phyloP scores from a whole-genome alignment of 2,888 invertebrate species.

The Melanostoma scalare region DNA sequence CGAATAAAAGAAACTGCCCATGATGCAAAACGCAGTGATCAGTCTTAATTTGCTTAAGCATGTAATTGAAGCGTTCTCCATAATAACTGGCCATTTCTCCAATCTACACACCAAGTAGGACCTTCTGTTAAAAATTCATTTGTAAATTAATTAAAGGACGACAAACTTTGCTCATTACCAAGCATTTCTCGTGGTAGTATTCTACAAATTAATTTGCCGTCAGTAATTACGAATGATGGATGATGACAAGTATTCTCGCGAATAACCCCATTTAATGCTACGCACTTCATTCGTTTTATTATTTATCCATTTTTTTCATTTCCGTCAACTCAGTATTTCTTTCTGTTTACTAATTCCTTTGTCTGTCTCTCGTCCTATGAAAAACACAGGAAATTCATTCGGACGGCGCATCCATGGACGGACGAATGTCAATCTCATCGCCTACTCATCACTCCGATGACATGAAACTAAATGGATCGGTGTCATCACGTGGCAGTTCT shows the following conservation, averaged over 20 bases:
- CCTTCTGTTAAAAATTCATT: constrained; percentile 48
- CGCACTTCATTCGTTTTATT: constrained; percentile 13
- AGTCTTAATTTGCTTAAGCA: constrained; percentile 39
- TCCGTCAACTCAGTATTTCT: background rate
- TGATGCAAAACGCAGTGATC: background rate
- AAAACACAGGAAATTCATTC: constrained; percentile 77
- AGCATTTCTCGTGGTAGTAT: background rate
- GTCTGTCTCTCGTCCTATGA: constrained; percentile 1
- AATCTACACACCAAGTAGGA: background rate
- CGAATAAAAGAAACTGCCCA: too few species aligned
- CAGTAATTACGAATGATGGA: constrained; percentile 67
- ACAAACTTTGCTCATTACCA: constrained; percentile 66
- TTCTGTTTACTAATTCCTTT: constrained; percentile 39
- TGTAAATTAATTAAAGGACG: constrained; percentile 58
- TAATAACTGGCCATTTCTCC: constrained; percentile 15
- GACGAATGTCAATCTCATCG: constrained; percentile 78
- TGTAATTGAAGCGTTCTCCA: constrained; percentile 47
- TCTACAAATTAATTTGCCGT: background rate
- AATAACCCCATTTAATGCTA: constrained; percentile 23
- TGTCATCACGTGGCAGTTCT: constrained; percentile 81
- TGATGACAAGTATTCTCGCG: constrained; percentile 51
- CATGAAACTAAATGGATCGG: constrained; percentile 79
- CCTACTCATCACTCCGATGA: constrained; percentile 78
- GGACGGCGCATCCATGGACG: constrained; percentile 80
- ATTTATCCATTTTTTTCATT: background rate